A percentile compares a stretch with the other conserved stretches of the same genome.
Conservation (phyloP, 2,888 invertebrate species). For the Ferdinandea cuprea region DNA sequence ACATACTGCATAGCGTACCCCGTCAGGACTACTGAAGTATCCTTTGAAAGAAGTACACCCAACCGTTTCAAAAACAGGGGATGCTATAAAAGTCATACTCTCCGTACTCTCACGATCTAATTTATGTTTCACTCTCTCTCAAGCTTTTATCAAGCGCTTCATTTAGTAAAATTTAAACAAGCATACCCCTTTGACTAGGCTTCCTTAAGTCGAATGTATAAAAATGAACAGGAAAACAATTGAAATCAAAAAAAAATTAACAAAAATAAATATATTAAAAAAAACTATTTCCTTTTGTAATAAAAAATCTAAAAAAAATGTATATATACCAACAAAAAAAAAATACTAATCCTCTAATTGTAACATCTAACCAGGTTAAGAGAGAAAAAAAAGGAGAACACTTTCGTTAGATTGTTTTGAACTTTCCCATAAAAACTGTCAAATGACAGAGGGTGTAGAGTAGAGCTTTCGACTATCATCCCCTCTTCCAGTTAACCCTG, state of each 20-base stretch:
- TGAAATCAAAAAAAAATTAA: too few species aligned
- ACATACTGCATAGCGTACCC: conserved; percentile 69
- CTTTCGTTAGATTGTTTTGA: conserved; percentile 37
- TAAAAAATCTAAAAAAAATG: too few species aligned
- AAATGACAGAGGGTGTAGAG: conserved; percentile 4
- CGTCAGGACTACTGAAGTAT: conserved; percentile 66
- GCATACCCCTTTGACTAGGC: neutral
- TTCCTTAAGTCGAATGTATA: neutral
- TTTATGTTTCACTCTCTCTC: conserved; percentile 30
- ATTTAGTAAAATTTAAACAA: neutral
- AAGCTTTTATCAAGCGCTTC: conserved; percentile 36
- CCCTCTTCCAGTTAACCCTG: conserved; percentile 27
- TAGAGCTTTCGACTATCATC: conserved; percentile 28
- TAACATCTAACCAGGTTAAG: conserved; percentile 6
- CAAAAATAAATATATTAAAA: too few species aligned
- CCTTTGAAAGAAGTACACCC: conserved; percentile 47
- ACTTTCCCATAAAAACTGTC: conserved; percentile 58
- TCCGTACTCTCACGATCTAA: conserved; percentile 25
- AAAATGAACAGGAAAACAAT: neutral
- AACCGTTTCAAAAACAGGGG: conserved; percentile 51
- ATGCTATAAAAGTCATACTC: conserved; percentile 74
- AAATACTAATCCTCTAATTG: conserved; percentile 1
- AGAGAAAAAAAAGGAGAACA: neutral
- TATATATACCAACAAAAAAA: neutral
- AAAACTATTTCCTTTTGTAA: too few species aligned